Base-by-base conservation (phyloP, 2,797 vertebrate species). In the Gambelia wislizenii region DNA sequence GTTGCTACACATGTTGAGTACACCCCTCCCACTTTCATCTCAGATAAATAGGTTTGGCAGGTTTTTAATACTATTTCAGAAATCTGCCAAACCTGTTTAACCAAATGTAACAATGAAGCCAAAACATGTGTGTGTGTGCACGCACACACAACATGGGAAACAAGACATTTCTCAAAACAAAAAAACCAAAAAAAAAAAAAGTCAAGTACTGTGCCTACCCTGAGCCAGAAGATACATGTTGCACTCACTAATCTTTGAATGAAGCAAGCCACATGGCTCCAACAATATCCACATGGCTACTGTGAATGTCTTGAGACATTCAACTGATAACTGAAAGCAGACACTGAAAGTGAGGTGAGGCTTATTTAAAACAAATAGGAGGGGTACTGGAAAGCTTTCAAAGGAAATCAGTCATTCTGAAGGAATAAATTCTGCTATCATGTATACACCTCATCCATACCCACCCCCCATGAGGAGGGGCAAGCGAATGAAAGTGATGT, bases 231-330 rank as follows among this genome's bases (percentile, higher is more conserved):
- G 3, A 67, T 42, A 49, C 69, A 27, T 36, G 12, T 20, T 49
- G 1, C n/a, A 4, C 54, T 61, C 33, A 18, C 54, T 67, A 49
- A 75, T 88, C 56, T 84, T 36, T 56, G 47, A 69, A 77, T 42
- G 82, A 69, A 67, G 42, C 42, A 67, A 84, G 42, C 82, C 81
- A 56, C 47, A 78, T 70, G 81, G 59, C 83, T 54, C 16, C 25
- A 13, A 25, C 42, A 13, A 42, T 69, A 36, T 18, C 54, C 87
- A 12, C 74, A 67, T 78, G 59, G 44, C 81, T 88, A 2, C 42
- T 88, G 82, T 76, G n/a, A 84, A 84, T n/a, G 64, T 42, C 59
- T 83, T 9, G 18, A 70, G n/a, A 84, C n/a, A 47, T 10, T 25
- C 44, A 7, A 42, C 44, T 78, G 85, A 77, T 86, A 86, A 16